phyloP scores from a whole-genome alignment of 2,888 invertebrate genomes.

The Nysson spinosus region DNA sequence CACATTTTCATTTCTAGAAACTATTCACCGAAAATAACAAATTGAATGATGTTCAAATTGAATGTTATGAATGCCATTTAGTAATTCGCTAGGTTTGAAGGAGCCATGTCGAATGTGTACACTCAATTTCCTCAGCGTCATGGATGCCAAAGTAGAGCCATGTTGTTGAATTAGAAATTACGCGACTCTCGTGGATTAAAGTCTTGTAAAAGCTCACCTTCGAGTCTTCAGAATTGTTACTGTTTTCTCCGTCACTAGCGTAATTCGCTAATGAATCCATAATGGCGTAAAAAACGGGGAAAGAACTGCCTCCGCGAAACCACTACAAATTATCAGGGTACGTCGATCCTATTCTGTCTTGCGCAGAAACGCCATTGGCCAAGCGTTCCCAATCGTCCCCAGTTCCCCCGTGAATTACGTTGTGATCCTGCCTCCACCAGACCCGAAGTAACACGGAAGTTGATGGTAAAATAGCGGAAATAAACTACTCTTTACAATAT shows the following conservation, averaged over 20 bases:
- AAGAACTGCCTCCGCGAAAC: slow-evolving; percentile 37
- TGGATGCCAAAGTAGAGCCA: slow-evolving; percentile 14
- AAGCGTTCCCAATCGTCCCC: slow-evolving; percentile 18
- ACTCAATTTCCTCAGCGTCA: slow-evolving; percentile 24
- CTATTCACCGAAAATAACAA: too few relatives aligned
- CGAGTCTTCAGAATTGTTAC: slow-evolving; percentile 71
- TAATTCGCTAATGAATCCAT: slow-evolving; percentile 90
- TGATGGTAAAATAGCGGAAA: slow-evolving; percentile 27
- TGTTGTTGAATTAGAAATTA: neutral
- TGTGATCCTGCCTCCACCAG: slow-evolving; percentile 26
- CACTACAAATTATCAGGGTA: slow-evolving; percentile 34
- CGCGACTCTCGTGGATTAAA: neutral
- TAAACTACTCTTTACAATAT: slow-evolving; percentile 21
- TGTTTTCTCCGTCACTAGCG: slow-evolving; percentile 87
- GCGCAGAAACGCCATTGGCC: slow-evolving; percentile 48
- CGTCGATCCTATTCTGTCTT: slow-evolving; percentile 46
- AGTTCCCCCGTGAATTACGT: slow-evolving; percentile 8
- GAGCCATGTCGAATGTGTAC: slow-evolving; percentile 43
- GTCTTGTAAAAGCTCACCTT: slow-evolving; percentile 62
- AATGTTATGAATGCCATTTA: too few relatives aligned
- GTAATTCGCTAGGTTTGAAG: too few relatives aligned
- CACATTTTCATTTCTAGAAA: too few relatives aligned
- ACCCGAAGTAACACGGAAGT: slow-evolving; percentile 37
- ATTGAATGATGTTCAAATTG: too few relatives aligned
- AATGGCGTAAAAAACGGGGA: slow-evolving; percentile 44